Percentiles rank a stretch among this genome's conserved stretches.
Conservation (phyloP, 1,140 invertebrate genomes). For the Amphibalanus amphitrite region DNA sequence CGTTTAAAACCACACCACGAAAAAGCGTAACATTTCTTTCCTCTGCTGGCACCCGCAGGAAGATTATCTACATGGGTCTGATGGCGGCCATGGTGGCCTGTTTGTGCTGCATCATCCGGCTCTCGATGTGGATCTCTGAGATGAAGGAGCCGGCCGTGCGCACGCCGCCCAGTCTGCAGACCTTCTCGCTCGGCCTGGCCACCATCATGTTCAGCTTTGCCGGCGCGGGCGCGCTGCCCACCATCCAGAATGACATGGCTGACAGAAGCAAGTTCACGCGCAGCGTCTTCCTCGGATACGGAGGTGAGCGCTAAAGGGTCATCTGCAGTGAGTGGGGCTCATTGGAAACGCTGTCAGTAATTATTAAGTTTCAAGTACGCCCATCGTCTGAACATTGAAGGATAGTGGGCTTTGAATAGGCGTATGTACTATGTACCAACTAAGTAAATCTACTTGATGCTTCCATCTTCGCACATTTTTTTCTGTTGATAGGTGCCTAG, state of each 20-base stretch:
- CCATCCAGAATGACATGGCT: constrained; percentile 28
- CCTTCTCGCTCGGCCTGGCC: constrained; percentile 29
- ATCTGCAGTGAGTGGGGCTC: no score
- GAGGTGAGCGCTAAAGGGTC: constrained; percentile 30
- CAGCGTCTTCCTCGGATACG: constrained; percentile 33
- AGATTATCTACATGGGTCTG: constrained; percentile 20
- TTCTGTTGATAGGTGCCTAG: no score
- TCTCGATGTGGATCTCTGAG: constrained; percentile 19
- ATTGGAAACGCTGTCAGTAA: no score
- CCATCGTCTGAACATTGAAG: no score
- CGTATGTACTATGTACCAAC: no score
- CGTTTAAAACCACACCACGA: no score
- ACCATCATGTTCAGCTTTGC: constrained; percentile 25
- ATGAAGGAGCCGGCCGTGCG: constrained; percentile 18
- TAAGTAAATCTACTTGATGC: no score
- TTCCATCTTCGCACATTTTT: no score
- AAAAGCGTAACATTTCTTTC: no score
- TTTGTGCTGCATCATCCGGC: constrained; percentile 38
- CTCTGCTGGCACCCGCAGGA: no score
- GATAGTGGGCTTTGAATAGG: no score
- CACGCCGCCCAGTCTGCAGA: constrained; percentile 16
- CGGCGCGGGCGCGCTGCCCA: constrained; percentile 25
- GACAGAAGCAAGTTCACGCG: constrained; percentile 36
- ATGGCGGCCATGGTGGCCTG: constrained; percentile 35
- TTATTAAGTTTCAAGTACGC: no score